Conservation (phyloP, 2,113 vertebrate genomes). For the Clinocottus analis region DNA sequence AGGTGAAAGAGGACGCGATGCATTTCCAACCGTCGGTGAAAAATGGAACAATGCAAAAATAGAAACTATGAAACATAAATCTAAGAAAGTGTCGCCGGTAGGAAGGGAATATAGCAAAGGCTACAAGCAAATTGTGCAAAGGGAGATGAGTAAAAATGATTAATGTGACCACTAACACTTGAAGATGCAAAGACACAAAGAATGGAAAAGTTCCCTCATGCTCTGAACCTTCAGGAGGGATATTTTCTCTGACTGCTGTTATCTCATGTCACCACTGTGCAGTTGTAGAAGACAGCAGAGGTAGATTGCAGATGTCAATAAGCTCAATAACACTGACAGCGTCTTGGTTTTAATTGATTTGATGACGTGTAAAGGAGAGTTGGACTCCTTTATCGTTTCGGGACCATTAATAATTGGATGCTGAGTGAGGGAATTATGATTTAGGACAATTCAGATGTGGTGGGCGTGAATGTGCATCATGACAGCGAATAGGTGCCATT, state of each 20-base stretch:
- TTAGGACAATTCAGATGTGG: neutral
- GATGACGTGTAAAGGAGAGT: constrained; percentile 13
- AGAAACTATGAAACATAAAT: constrained; percentile 9
- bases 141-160: constrained; percentile 45
- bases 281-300: constrained; percentile 19
- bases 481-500: neutral
- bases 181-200: neutral
- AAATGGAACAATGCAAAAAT: constrained; percentile 30
- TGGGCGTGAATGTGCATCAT: constrained; percentile 2
- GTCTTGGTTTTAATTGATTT: constrained; percentile 51
- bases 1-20: constrained; percentile 26
- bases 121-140: constrained; percentile 28
- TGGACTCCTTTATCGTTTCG: constrained; percentile 27
- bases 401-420: neutral
- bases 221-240: constrained; percentile 9
- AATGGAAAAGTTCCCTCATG: constrained; percentile 1
- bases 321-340: constrained; percentile 16
- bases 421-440: constrained; percentile 9
- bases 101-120: constrained; percentile 3
- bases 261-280: constrained; percentile 3
- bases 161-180: constrained; percentile 17
- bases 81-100: constrained; percentile 26
- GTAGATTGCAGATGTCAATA: constrained; percentile 40
- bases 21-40: constrained; percentile 21
- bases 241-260: constrained; percentile 26